Evolutionary conservation across 2,113 vertebrate genomes (phyloP).

Genomic region (Protobothrops flavoviridis): DNA sequence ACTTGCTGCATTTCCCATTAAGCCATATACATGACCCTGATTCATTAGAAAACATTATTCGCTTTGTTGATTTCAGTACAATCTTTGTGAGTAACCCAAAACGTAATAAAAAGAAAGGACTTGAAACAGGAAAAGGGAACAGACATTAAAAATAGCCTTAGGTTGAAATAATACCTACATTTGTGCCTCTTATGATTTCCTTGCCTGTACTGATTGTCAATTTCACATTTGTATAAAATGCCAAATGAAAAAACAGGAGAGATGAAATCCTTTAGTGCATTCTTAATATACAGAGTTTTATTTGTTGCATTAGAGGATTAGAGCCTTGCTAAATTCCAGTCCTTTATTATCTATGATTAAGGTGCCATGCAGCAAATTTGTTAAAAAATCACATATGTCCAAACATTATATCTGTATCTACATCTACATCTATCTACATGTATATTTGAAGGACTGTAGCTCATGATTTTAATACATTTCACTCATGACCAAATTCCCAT

Average conservation of each 20-base stretch:
- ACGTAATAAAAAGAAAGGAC: not conserved
- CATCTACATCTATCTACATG: not conserved
- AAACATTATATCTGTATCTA: not conserved
- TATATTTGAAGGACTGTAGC: not conserved
- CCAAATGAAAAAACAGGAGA: constrained; percentile 20
- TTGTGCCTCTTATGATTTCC: constrained; percentile 41
- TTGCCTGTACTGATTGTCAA: constrained; percentile 46
- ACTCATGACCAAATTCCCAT: not conserved
- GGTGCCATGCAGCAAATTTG: constrained; percentile 27
- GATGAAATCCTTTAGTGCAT: constrained; percentile 30
- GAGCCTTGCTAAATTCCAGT: not conserved
- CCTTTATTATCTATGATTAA: constrained; percentile 48
- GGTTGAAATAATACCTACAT: constrained; percentile 27
- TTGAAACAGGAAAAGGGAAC: constrained; percentile 37
- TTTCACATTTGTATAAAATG: constrained; percentile 46
- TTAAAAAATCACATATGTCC: not conserved
- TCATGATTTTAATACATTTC: not conserved
- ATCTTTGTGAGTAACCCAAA: not conserved
- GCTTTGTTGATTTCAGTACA: not conserved
- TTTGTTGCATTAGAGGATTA: constrained; percentile 31
- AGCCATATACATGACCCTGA: not conserved
- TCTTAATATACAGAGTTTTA: constrained; percentile 30
- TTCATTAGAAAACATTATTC: not conserved
- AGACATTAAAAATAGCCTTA: constrained; percentile 32
- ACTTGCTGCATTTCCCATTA: constrained; percentile 14